phyloP scores from a whole-genome alignment of 2,888 invertebrate genomes.

The Xanthorhoe designata region DNA sequence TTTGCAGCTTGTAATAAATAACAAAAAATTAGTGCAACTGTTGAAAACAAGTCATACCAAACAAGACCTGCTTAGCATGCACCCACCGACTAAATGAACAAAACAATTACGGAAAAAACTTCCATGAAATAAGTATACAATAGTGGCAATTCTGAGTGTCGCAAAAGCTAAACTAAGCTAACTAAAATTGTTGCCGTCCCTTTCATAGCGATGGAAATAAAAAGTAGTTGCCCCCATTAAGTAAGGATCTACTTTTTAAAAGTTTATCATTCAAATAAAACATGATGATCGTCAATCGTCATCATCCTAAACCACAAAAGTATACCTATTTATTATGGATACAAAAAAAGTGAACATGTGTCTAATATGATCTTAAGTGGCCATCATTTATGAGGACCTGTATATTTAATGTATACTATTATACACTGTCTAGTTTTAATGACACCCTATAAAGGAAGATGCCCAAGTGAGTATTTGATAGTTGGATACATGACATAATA shows the following conservation, averaged over 20 bases:
- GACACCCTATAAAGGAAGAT: slow-evolving; percentile 12
- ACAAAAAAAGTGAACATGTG: slow-evolving; percentile 45
- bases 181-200: too few relatives aligned
- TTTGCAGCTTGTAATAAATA: too few relatives aligned
- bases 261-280: slow-evolving; percentile 8
- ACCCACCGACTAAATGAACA: slow-evolving; percentile 54
- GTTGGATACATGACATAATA: background rate
- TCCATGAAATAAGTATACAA: too few relatives aligned
- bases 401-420: slow-evolving; percentile 38
- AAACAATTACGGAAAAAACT: slow-evolving; percentile 28
- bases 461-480: background rate
- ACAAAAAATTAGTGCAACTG: slow-evolving; percentile 82
- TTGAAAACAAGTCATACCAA: slow-evolving; percentile 64
- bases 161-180: too few relatives aligned
- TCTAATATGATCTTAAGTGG: slow-evolving; percentile 46
- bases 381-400: slow-evolving; percentile 40
- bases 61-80: slow-evolving; percentile 57
- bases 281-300: slow-evolving; percentile 23
- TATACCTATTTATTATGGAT: slow-evolving; percentile 43
- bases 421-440: slow-evolving; percentile 42
- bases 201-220: too few relatives aligned
- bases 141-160: too few relatives aligned
- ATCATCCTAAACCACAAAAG: slow-evolving; percentile 10
- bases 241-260: too few relatives aligned
- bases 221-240: too few relatives aligned